A percentile compares a stretch with the other conserved stretches of the same genome.
phyloP scores from a whole-genome alignment of 1,140 invertebrate species.

The Gonioctena quinquepunctata region DNA sequence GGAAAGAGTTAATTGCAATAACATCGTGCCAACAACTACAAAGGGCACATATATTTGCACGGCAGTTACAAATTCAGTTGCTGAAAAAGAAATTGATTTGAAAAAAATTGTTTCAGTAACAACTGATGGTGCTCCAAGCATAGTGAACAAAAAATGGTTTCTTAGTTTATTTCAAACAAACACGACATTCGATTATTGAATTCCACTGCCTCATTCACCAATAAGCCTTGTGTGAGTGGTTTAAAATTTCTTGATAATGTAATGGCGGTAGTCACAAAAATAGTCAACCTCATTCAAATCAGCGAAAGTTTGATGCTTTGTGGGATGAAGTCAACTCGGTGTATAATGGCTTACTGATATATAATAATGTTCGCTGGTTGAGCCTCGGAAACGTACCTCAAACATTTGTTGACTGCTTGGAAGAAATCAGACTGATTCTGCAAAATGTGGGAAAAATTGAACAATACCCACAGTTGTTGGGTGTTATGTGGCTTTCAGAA shows the following conservation, averaged over 20 bases:
- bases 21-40: not conserved
- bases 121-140: conserved; percentile 36
- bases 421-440: conserved; percentile 48
- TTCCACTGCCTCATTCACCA: conserved; percentile 42
- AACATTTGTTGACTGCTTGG: conserved; percentile 49
- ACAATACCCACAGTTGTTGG: not conserved
- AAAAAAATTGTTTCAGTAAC: conserved; percentile 37
- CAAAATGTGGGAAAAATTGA: no score
- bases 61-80: not conserved
- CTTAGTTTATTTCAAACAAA: conserved; percentile 21
- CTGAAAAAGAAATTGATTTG: conserved; percentile 22
- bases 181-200: conserved; percentile 36
- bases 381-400: conserved; percentile 47
- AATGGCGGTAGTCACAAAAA: conserved; percentile 25
- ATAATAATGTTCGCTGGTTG: conserved; percentile 50
- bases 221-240: conserved; percentile 32
- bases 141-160: conserved; percentile 25
- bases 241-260: not conserved
- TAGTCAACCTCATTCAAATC: conserved; percentile 45
- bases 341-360: conserved; percentile 47
- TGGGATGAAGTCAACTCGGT: conserved; percentile 45
- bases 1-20: not conserved
- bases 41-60: not conserved
- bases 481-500: not conserved
- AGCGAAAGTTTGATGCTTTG: conserved; percentile 42